Evolutionary conservation across 2,888 invertebrate genomes (phyloP).

Genomic region (Noctua pronuba): DNA sequence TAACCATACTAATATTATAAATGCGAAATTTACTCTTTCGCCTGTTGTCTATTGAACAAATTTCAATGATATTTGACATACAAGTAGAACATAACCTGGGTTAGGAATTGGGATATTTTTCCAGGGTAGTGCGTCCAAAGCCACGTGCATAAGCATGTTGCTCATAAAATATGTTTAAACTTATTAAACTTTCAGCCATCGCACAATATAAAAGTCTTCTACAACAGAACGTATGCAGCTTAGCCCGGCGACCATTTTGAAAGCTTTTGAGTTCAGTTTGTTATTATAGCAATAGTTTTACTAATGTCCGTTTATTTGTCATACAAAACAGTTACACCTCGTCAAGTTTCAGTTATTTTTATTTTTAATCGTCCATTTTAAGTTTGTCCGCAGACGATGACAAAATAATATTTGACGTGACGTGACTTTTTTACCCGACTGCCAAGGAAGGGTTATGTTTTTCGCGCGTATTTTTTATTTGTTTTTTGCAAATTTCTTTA

Average conservation of each 20-base stretch:
- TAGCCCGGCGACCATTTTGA: conserved; percentile 68
- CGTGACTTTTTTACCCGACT: neutral
- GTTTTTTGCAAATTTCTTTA: no score
- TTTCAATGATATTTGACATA: no score
- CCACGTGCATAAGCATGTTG: neutral
- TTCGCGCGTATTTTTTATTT: no score
- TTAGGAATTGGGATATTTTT: neutral
- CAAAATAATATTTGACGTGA: neutral
- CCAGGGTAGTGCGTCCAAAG: neutral
- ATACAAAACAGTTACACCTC: conserved; percentile 65
- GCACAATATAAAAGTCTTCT: conserved; percentile 53
- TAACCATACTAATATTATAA: neutral
- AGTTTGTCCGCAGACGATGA: conserved; percentile 1
- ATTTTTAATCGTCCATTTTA: conserved; percentile 29
- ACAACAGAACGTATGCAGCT: conserved; percentile 64
- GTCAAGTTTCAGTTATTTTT: conserved; percentile 51
- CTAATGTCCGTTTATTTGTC: conserved; percentile 76
- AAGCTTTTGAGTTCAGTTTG: conserved; percentile 73
- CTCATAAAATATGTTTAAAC: neutral
- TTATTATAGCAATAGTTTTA: conserved; percentile 75
- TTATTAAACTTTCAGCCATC: conserved; percentile 33
- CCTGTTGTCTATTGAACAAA: neutral
- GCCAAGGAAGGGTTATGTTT: no score
- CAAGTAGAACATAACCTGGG: neutral
- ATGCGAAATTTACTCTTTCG: neutral